Base-by-base conservation (phyloP, 2,797 vertebrate species). In the Loriculus beryllinus region DNA sequence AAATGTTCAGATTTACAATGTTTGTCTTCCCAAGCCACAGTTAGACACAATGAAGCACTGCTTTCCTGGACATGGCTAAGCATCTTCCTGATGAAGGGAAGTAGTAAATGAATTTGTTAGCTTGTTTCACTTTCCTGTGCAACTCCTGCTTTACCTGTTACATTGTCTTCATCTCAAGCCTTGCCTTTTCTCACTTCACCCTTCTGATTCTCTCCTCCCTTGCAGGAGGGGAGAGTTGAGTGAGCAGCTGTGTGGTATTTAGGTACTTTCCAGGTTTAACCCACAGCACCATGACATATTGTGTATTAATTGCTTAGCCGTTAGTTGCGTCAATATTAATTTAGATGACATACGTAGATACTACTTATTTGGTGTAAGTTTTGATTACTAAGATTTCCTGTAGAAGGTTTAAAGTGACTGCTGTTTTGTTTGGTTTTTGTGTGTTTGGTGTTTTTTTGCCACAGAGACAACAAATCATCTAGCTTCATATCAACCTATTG, bases 401-500 rank as follows among this genome's bases (percentile, higher is more conserved):
- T 60, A 56, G 81, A 59, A 13, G 26, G 63, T 35, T 54, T 67
- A 10, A 88, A 76, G 6, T 33, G 7, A 54, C 85, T 86, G 69
- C 35, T 40, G 15, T 10, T 28, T 10, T 57, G 54, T 52, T 28
- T 71, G 45, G 43, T 88, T 25, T 47, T 91, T 92, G 19, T 45
- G 52, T 33, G 54, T 48, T 75, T 40, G 28, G n/a, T 39, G 3
- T 49, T 85, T 51, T 88, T 68, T 77, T 51, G 87, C 76, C 72
- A 8, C 95, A 99, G 99, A 78, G 96, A 98, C 91, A 98, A 99
- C 54, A 94, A 97, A 8, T 97, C 98, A 3, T 96, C 90, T 94
- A 97, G 95, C 94, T 99, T 99, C 96, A 82, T 99, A 79, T 99
- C 99, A 28, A 97, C 98, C 1, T 98, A 98, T 67, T 96, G 96